These are phyloP conservation scores for Periphyllus acericola DNA, from an alignment of 2,888 invertebrate genomes.

Conservation along the genomic window DNA sequence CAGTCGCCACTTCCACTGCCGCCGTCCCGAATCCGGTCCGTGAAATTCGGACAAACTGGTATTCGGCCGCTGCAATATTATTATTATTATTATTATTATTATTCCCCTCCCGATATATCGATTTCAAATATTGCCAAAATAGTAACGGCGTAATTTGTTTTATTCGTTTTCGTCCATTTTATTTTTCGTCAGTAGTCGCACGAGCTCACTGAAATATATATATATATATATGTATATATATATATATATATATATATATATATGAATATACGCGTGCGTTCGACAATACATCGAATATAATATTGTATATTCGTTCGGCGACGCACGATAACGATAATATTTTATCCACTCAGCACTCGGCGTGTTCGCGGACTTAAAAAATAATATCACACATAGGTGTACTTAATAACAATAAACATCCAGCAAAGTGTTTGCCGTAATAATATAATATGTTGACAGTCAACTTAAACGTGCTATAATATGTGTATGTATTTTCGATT, in stretches of 20 bases:
- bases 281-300: neutral
- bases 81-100: too few species aligned
- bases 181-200: neutral
- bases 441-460: too few species aligned
- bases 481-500: too few species aligned
- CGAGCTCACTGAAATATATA: too few species aligned
- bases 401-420: too few species aligned
- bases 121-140: slow-evolving; percentile 43
- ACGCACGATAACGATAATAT: neutral
- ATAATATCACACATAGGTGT: too few species aligned
- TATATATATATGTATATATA: too few species aligned
- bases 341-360: neutral
- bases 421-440: neutral
- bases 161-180: neutral
- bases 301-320: neutral
- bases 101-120: neutral
- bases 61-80: neutral
- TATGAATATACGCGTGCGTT: too few species aligned
- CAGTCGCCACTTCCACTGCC: neutral
- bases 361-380: too few species aligned
- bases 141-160: slow-evolving; percentile 4
- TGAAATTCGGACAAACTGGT: slow-evolving; percentile 43
- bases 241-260: too few species aligned
- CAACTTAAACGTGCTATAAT: too few species aligned
- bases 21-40: slow-evolving; percentile 16